Percentiles rank a stretch among this genome's conserved stretches.
Evolutionary conservation across 1,140 invertebrate species (phyloP).

Genomic region (Macrosteles quadrilineatus): DNA sequence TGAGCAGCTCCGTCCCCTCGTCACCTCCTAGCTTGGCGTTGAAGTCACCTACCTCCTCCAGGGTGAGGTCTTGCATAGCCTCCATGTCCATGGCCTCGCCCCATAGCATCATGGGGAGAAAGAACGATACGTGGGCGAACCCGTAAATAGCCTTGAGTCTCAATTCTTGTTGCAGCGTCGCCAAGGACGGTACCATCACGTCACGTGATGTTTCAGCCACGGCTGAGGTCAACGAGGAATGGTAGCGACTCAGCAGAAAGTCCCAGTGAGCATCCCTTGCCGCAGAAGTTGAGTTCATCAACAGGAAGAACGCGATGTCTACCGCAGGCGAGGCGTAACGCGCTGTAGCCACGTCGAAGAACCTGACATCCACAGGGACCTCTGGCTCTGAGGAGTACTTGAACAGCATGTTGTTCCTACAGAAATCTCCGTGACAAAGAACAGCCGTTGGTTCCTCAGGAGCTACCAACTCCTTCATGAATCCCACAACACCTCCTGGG

Average conservation of each 20-base stretch:
- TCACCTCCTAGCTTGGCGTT: not conserved
- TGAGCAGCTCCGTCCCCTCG: slow-evolving; percentile 7
- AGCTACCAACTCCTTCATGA: slow-evolving; percentile 2
- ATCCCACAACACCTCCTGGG: not conserved
- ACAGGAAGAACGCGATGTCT: slow-evolving; percentile 52
- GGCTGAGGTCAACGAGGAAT: slow-evolving; percentile 36
- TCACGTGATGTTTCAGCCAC: not conserved
- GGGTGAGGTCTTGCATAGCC: no score
- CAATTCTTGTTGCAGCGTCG: slow-evolving; percentile 46
- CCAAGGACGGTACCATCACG: slow-evolving; percentile 33
- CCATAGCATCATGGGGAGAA: slow-evolving; percentile 40
- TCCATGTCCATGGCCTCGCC: slow-evolving; percentile 8
- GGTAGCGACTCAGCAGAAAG: slow-evolving; percentile 47
- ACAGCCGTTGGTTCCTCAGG: slow-evolving; percentile 50
- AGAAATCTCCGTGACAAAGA: slow-evolving; percentile 57
- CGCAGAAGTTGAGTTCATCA: slow-evolving; percentile 44
- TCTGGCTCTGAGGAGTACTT: slow-evolving; percentile 45
- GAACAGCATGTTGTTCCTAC: slow-evolving; percentile 59
- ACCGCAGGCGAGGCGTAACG: slow-evolving; percentile 48
- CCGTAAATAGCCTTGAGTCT: slow-evolving; percentile 46
- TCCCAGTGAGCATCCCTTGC: slow-evolving; percentile 41
- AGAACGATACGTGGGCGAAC: slow-evolving; percentile 46
- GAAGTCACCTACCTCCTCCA: not conserved
- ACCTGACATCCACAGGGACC: slow-evolving; percentile 39
- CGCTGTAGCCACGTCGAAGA: slow-evolving; percentile 51